Evolutionary conservation across 2,888 invertebrate genomes (phyloP).

Genomic region (Agrilus cyanescens): DNA sequence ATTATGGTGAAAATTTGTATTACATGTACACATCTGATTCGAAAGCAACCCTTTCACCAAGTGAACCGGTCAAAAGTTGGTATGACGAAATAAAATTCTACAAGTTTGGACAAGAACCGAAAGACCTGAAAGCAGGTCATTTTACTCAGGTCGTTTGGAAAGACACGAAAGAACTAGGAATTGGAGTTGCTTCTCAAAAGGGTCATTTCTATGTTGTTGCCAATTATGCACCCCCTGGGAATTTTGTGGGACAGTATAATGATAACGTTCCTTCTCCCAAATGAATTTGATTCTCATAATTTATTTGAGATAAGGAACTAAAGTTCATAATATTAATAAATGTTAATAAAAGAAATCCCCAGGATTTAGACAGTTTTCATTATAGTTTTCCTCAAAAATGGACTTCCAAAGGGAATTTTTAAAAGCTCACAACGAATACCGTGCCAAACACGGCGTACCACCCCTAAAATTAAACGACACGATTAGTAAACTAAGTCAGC

Average conservation of each 20-base stretch:
- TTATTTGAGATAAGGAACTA: too few species aligned
- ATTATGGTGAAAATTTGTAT: conserved; percentile 58
- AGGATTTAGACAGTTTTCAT: too few species aligned
- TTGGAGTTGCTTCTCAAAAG: conserved; percentile 53
- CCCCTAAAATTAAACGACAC: conserved; percentile 43
- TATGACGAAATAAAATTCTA: conserved; percentile 62
- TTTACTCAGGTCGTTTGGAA: conserved; percentile 76
- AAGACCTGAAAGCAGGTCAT: conserved; percentile 49
- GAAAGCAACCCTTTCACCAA: conserved; percentile 48
- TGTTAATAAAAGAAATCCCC: too few species aligned
- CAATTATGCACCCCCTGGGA: conserved; percentile 82
- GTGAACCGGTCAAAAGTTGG: conserved; percentile 62
- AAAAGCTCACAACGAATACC: conserved; percentile 46
- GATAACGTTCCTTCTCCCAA: conserved; percentile 48
- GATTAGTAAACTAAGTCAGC: conserved; percentile 40
- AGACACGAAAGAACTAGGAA: conserved; percentile 57
- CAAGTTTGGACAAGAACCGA: conserved; percentile 54
- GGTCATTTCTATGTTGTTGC: conserved; percentile 76
- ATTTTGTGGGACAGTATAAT: conserved; percentile 59
- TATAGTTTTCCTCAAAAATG: conserved; percentile 13
- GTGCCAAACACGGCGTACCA: conserved; percentile 43
- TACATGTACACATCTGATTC: conserved; percentile 55
- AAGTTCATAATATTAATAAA: too few species aligned
- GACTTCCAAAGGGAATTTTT: conserved; percentile 38
- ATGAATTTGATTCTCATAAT: too few species aligned